These are phyloP conservation scores for Cathartes aura DNA, from an alignment of 2,113 vertebrate genomes.

Conservation along the genomic window DNA sequence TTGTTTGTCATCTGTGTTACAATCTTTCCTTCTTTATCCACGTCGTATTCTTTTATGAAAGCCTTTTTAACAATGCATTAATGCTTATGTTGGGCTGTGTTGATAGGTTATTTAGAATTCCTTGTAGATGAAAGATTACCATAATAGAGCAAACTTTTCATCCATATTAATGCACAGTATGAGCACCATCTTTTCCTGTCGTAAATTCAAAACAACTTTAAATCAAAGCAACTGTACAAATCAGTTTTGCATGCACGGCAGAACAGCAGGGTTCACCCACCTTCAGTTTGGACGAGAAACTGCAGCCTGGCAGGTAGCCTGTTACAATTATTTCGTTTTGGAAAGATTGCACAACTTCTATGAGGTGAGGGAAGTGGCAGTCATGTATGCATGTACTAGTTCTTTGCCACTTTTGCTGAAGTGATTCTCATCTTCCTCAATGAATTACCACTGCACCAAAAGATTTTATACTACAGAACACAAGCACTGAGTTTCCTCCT, in stretches of 20 bases:
- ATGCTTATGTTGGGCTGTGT: background rate
- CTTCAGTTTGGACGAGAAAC: background rate
- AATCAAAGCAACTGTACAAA: background rate
- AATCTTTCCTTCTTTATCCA: background rate
- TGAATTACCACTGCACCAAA: background rate
- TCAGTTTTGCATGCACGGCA: background rate
- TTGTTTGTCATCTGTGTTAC: background rate
- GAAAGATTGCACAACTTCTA: background rate
- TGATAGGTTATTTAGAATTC: background rate
- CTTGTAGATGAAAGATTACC: background rate
- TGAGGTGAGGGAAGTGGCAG: background rate
- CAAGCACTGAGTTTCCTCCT: rapidly evolving
- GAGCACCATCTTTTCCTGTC: background rate
- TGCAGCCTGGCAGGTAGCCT: background rate
- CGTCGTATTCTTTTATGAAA: background rate
- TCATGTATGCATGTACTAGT: background rate
- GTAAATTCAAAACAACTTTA: background rate
- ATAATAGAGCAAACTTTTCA: background rate
- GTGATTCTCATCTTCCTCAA: background rate
- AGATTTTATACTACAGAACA: background rate
- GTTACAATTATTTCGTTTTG: background rate
- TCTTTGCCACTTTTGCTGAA: background rate
- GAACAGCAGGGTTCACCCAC: background rate
- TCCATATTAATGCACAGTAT: background rate
- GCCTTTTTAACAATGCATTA: background rate